Conservation (phyloP, 1,140 invertebrate genomes). For the Ostrea denselamellosa region DNA sequence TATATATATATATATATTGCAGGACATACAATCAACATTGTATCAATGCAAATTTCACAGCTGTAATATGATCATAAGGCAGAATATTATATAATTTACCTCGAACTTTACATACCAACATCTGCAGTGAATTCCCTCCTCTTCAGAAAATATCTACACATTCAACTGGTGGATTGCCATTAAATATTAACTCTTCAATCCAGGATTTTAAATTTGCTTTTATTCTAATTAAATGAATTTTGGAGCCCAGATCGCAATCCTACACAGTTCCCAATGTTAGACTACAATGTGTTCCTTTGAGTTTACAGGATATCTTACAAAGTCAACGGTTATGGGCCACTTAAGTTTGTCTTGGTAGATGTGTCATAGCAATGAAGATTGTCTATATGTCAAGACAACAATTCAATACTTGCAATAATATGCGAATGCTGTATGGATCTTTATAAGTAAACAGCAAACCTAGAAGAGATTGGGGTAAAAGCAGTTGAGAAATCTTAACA, state of each 20-base stretch:
- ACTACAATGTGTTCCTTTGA: neutral
- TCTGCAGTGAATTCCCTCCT: constrained; percentile 36
- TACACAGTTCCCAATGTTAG: neutral
- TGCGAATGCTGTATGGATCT: constrained; percentile 22
- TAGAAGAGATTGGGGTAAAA: constrained; percentile 37
- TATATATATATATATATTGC: neutral
- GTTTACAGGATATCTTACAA: neutral
- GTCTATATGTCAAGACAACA: constrained; percentile 30
- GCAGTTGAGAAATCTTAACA: constrained; percentile 34
- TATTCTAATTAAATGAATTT: neutral
- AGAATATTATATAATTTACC: constrained; percentile 35
- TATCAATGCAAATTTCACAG: constrained; percentile 29
- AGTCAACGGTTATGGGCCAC: neutral
- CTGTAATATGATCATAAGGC: constrained; percentile 43
- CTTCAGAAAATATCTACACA: constrained; percentile 40
- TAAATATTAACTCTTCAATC: constrained; percentile 30
- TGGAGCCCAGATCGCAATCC: constrained; percentile 13
- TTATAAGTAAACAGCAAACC: constrained; percentile 42
- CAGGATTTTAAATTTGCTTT: neutral
- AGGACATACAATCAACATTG: constrained; percentile 30
- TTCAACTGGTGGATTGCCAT: constrained; percentile 40
- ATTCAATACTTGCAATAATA: constrained; percentile 43
- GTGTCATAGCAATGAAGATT: constrained; percentile 15
- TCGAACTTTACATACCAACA: constrained; percentile 41
- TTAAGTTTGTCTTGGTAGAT: constrained; percentile 10